These are phyloP conservation scores for Pyralis farinalis DNA, from an alignment of 2,888 invertebrate species.

Conservation along the genomic window DNA sequence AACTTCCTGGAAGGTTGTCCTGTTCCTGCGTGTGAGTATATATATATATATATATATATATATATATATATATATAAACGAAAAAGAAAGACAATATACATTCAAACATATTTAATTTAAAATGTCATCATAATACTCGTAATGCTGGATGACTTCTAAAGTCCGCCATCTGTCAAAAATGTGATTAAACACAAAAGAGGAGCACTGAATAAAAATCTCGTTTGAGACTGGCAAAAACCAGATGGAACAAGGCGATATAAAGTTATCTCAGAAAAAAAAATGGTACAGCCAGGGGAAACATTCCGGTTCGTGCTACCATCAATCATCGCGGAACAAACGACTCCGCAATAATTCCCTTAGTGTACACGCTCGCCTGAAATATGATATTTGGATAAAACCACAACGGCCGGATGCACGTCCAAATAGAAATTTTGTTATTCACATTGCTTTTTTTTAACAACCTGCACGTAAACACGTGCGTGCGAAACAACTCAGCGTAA, in stretches of 20 bases:
- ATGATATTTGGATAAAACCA: slow-evolving; percentile 22
- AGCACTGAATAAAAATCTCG: slow-evolving; percentile 16
- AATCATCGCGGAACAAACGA: slow-evolving; percentile 31
- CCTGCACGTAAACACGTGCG: too few relatives aligned
- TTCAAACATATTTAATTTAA: too few relatives aligned
- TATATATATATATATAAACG: too few relatives aligned
- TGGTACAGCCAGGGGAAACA: slow-evolving; percentile 18
- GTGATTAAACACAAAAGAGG: slow-evolving; percentile 1
- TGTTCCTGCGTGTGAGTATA: too few relatives aligned
- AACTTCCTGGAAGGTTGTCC: too few relatives aligned
- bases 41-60: too few relatives aligned
- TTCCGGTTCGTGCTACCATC: slow-evolving; percentile 22
- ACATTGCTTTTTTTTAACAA: neutral
- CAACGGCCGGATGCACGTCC: too few relatives aligned
- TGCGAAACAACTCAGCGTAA: too few relatives aligned
- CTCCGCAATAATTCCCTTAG: slow-evolving; percentile 26
- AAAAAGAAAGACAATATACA: too few relatives aligned
- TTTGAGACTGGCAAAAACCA: slow-evolving; percentile 20
- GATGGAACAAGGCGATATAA: slow-evolving; percentile 25
- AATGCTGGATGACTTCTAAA: neutral
- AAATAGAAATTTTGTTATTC: neutral
- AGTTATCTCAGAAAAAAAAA: slow-evolving; percentile 26
- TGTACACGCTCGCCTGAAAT: slow-evolving; percentile 27
- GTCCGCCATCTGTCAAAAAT: neutral
- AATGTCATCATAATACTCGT: too few relatives aligned